These are phyloP conservation scores for Alethe castanea DNA, from an alignment of 2,113 vertebrate genomes.

Conservation along the genomic window DNA sequence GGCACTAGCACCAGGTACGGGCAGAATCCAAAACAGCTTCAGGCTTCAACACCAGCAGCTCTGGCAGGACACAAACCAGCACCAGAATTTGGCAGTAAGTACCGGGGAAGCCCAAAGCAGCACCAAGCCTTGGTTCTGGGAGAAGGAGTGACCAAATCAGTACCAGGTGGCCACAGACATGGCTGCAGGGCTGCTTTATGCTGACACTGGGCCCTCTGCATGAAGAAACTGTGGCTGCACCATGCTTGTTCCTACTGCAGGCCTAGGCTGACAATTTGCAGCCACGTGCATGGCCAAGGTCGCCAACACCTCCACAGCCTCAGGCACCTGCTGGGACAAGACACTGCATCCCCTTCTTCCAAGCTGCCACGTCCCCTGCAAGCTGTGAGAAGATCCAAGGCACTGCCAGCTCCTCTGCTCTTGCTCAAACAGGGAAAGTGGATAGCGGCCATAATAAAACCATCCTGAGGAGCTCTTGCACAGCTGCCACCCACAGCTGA, in stretches of 20 bases:
- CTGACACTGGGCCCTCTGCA: rapidly evolving
- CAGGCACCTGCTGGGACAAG: rapidly evolving
- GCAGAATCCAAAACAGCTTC: not conserved
- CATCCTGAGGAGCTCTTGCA: not conserved
- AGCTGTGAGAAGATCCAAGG: not conserved
- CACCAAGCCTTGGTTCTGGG: not conserved
- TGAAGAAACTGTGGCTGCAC: not conserved
- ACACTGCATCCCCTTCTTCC: not conserved
- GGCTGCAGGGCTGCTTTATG: not conserved
- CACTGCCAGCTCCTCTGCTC: rapidly evolving
- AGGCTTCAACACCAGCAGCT: not conserved
- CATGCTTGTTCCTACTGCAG: rapidly evolving
- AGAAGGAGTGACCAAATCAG: not conserved
- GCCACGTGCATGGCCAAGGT: rapidly evolving
- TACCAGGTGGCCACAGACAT: rapidly evolving
- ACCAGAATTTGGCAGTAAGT: not conserved
- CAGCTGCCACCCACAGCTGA: not conserved
- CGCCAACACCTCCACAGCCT: not conserved
- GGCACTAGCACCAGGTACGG: not conserved
- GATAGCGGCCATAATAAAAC: rapidly evolving
- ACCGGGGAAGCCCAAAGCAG: not conserved
- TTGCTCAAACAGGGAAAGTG: not conserved
- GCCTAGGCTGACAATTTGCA: not conserved
- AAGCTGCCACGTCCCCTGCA: rapidly evolving
- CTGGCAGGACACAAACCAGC: not conserved